These are phyloP conservation scores for Neoseiulus cucumeris DNA, from an alignment of 1,140 invertebrate genomes.

Conservation along the genomic window DNA sequence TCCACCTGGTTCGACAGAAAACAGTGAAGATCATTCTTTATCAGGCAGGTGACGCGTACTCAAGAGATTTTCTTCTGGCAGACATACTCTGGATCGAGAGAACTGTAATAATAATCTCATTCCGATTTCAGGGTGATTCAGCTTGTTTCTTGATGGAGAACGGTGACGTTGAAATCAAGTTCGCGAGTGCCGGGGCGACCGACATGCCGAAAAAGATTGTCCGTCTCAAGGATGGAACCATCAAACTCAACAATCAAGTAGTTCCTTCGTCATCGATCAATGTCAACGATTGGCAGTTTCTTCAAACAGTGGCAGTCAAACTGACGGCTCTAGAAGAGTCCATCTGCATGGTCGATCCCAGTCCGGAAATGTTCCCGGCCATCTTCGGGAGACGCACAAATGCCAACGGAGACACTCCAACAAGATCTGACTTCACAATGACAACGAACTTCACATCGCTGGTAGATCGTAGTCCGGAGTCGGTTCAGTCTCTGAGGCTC, in stretches of 20 bases:
- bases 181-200: neutral
- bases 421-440: neutral
- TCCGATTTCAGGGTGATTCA: neutral
- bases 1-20: neutral
- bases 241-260: neutral
- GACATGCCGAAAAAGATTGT: neutral
- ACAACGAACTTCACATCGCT: neutral
- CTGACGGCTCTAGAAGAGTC: neutral
- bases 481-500: neutral
- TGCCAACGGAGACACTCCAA: neutral
- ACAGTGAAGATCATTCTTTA: constrained; percentile 7
- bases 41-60: neutral
- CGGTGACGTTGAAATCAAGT: neutral
- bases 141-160: neutral
- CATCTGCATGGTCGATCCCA: neutral
- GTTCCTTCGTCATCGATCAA: neutral
- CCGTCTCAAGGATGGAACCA: neutral
- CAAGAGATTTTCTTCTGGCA: no score
- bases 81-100: no score
- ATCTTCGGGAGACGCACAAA: neutral
- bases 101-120: no score
- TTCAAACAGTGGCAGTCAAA: neutral
- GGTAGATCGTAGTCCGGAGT: neutral
- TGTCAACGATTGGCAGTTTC: neutral
- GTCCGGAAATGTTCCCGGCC: constrained; percentile 1